Percentiles rank a stretch among this genome's conserved stretches.
phyloP scores from a whole-genome alignment of 2,888 invertebrate species.

The Ectropis crepuscularia region DNA sequence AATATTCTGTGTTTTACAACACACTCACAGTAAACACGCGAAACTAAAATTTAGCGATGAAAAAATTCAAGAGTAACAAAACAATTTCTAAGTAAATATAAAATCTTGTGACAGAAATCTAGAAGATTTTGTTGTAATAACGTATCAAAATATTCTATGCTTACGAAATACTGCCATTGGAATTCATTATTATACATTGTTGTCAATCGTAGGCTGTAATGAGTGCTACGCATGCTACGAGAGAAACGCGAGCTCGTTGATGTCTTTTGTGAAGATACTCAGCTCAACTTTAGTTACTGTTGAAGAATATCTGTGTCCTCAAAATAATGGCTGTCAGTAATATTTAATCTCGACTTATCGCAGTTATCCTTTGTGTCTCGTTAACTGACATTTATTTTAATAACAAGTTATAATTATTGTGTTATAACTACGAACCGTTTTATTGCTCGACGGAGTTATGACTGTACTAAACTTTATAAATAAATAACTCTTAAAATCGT shows the following conservation, averaged over 20 bases:
- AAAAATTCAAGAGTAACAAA: no score
- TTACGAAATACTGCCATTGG: no score
- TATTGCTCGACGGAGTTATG: slow-evolving; percentile 48
- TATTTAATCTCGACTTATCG: slow-evolving; percentile 32
- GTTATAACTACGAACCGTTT: slow-evolving; percentile 49
- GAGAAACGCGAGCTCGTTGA: slow-evolving; percentile 55
- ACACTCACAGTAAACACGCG: no score
- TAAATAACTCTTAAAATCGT: slow-evolving; percentile 40
- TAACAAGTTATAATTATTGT: slow-evolving; percentile 49
- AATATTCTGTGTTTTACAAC: no score
- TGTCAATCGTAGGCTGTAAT: slow-evolving; percentile 2
- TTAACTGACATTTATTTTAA: slow-evolving; percentile 59
- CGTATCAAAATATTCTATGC: no score
- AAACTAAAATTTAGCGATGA: no score
- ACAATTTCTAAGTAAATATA: no score
- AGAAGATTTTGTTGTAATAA: no score
- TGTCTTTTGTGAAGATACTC: slow-evolving; percentile 54
- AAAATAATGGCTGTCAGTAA: slow-evolving; percentile 31
- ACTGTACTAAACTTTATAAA: slow-evolving; percentile 47
- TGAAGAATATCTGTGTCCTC: slow-evolving; percentile 3
- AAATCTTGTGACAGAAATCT: no score
- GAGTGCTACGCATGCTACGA: slow-evolving; percentile 28
- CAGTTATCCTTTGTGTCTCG: slow-evolving; percentile 52
- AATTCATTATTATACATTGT: not conserved
- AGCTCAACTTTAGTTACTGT: slow-evolving; percentile 14